These are phyloP conservation scores for Sebastes taczanowskii DNA, from an alignment of 2,797 vertebrate species.

Conservation along the genomic window DNA sequence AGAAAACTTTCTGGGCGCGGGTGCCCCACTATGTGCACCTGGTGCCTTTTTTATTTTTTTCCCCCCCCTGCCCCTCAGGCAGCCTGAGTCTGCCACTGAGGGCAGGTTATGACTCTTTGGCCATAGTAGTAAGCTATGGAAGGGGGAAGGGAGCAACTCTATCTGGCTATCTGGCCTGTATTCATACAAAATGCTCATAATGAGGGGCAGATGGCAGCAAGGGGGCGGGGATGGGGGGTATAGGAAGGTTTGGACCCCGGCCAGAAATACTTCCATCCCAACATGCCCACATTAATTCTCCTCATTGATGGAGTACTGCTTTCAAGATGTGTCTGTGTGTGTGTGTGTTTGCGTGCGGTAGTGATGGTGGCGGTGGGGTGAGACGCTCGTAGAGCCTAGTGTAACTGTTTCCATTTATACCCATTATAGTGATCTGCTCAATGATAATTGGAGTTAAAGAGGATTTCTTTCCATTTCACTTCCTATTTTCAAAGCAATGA, in stretches of 20 bases:
- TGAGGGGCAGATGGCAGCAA: slow-evolving; percentile 72
- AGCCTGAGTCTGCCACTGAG: background rate
- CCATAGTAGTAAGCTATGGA: slow-evolving; percentile 2
- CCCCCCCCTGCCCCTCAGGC: no score
- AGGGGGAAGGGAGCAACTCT: background rate
- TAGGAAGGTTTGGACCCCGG: slow-evolving; percentile 59
- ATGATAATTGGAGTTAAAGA: slow-evolving; percentile 65
- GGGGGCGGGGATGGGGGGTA: background rate
- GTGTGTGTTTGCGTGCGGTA: slow-evolving; percentile 17
- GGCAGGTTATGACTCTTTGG: slow-evolving; percentile 25
- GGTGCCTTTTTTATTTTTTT: no score
- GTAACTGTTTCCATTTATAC: slow-evolving; percentile 65
- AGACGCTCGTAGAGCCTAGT: background rate
- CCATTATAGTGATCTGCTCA: slow-evolving; percentile 58
- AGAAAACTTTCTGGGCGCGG: accelerated
- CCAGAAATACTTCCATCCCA: slow-evolving; percentile 72
- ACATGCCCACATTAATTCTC: slow-evolving; percentile 70
- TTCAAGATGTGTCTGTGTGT: slow-evolving; percentile 48
- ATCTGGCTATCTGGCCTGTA: slow-evolving; percentile 56
- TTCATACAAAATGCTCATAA: slow-evolving; percentile 66
- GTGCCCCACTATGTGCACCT: accelerated
- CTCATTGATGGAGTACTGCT: slow-evolving; percentile 59
- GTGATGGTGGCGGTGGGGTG: background rate
- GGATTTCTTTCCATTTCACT: slow-evolving; percentile 68
- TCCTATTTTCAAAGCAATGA: slow-evolving; percentile 53